A percentile compares a stretch with the other conserved stretches of the same genome.
Conservation (phyloP, 2,888 invertebrate species). For the Idaea aversata region DNA sequence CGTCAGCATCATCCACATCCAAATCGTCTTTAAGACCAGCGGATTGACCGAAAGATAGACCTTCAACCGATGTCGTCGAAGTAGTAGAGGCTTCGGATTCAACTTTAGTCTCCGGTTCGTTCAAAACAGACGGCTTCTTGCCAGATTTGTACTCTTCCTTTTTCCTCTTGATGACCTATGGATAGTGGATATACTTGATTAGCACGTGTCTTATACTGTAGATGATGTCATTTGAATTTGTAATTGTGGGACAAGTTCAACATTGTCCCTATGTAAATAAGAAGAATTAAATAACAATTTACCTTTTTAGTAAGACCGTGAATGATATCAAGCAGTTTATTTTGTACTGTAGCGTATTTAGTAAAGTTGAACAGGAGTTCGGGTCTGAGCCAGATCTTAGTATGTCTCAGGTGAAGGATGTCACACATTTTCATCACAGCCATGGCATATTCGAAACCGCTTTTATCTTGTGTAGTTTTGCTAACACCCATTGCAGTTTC, state of each 20-base stretch:
- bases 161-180: conserved; percentile 84
- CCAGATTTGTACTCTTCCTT: conserved; percentile 87
- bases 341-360: conserved; percentile 86
- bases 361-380: conserved; percentile 89
- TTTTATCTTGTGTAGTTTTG: conserved; percentile 89
- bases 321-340: conserved; percentile 86
- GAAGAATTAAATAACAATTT: conserved; percentile 10
- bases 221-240: conserved; percentile 13
- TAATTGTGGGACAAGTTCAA: conserved; percentile 14
- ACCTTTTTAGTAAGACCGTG: conserved; percentile 91
- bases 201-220: conserved; percentile 5
- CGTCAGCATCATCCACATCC: conserved; percentile 88
- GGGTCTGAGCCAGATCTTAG: conserved; percentile 88
- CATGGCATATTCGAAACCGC: conserved; percentile 91
- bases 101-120: conserved; percentile 39
- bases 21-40: conserved; percentile 88
- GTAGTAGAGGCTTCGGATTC: conserved; percentile 36
- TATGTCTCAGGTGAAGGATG: conserved; percentile 90
- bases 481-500: conserved; percentile 95
- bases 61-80: conserved; percentile 78
- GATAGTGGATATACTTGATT: conserved; percentile 14
- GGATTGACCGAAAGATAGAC: conserved; percentile 86
- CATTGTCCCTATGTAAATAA: conserved; percentile 8
- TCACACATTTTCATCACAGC: conserved; percentile 95
- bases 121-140: conserved; percentile 67